These are phyloP conservation scores for Naja naja DNA, from an alignment of 2,113 vertebrate genomes.

Conservation along the genomic window DNA sequence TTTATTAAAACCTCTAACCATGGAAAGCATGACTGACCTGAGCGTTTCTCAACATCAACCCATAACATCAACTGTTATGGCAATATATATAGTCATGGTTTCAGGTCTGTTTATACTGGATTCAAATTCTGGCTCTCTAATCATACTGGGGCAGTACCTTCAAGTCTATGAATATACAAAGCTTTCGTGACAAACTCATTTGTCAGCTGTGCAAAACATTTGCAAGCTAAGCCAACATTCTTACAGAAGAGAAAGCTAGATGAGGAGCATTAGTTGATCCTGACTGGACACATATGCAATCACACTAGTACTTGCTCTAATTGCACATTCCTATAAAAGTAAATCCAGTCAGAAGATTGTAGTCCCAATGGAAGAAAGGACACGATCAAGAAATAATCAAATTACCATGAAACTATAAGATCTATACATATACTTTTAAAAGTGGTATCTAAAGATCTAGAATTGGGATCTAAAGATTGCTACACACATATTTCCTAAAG, in stretches of 20 bases:
- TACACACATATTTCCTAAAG: neutral
- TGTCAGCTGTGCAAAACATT: slow-evolving; percentile 20
- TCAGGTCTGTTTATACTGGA: slow-evolving; percentile 55
- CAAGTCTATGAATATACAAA: slow-evolving; percentile 17
- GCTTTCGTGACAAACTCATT: slow-evolving; percentile 23
- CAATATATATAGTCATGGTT: slow-evolving; percentile 50
- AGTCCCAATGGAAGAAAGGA: neutral
- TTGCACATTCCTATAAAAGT: neutral
- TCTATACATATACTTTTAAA: neutral
- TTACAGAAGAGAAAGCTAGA: neutral
- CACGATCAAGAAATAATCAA: neutral
- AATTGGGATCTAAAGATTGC: neutral
- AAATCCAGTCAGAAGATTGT: neutral
- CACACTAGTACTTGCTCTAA: neutral
- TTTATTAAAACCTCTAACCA: neutral
- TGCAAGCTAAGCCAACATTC: slow-evolving; percentile 7
- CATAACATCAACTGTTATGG: slow-evolving; percentile 51
- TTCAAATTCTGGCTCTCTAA: slow-evolving; percentile 41
- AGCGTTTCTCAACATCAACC: slow-evolving; percentile 30
- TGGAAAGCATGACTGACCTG: neutral
- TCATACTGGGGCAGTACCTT: slow-evolving; percentile 6
- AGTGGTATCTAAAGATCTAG: neutral
- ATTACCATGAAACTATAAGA: neutral
- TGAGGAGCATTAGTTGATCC: neutral
- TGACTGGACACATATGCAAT: neutral